Evolutionary conservation across 2,888 invertebrate species (phyloP).

Genomic region (Phalera bucephala): DNA sequence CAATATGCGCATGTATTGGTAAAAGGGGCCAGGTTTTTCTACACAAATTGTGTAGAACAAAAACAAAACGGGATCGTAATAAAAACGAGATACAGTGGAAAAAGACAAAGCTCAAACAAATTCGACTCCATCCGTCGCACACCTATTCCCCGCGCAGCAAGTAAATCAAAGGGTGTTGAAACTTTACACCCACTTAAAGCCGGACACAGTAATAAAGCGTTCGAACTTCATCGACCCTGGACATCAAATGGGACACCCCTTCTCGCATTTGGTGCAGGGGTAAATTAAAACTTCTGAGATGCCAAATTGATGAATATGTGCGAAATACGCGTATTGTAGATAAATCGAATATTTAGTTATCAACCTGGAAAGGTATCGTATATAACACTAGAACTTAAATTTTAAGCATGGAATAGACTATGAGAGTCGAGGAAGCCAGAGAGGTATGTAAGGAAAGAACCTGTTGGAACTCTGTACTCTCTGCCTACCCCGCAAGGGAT

Average conservation of each 20-base stretch:
- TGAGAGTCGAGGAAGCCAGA: too few species aligned
- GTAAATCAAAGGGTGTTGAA: constrained; percentile 84
- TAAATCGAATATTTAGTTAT: too few species aligned
- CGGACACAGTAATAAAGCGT: constrained; percentile 83
- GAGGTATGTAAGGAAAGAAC: too few species aligned
- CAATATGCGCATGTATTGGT: constrained; percentile 4
- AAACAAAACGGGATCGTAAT: constrained; percentile 47
- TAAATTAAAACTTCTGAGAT: constrained; percentile 76
- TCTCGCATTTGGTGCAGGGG: constrained; percentile 66
- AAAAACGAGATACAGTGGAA: constrained; percentile 46
- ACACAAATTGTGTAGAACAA: constrained; percentile 20
- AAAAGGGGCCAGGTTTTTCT: not conserved
- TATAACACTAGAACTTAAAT: too few species aligned
- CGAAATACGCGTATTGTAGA: constrained; percentile 11
- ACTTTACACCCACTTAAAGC: constrained; percentile 84
- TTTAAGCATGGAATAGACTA: too few species aligned
- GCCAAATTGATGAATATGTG: constrained; percentile 37
- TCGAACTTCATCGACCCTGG: constrained; percentile 78
- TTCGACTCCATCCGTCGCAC: constrained; percentile 58
- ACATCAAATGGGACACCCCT: constrained; percentile 79
- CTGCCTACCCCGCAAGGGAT: too few species aligned
- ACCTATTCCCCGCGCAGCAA: constrained; percentile 73
- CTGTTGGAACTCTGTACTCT: too few species aligned
- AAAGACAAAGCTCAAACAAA: constrained; percentile 66
- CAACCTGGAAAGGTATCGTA: too few species aligned